A percentile compares a stretch with the other conserved stretches of the same genome.
Evolutionary conservation across 1,140 invertebrate genomes (phyloP).

Genomic region (Drosophila kohkoa): DNA sequence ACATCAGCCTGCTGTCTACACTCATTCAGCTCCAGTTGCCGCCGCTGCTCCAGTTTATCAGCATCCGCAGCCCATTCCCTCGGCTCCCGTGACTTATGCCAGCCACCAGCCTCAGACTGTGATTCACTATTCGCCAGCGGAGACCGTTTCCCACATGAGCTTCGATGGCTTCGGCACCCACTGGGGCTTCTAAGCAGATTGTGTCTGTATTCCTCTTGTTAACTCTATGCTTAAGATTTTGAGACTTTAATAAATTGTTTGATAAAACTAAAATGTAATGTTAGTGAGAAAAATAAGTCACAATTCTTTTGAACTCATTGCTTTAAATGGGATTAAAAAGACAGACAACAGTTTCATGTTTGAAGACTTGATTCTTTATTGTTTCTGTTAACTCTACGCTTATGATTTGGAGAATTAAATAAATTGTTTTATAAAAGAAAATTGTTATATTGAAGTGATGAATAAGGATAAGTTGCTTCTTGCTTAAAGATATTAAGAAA

Average conservation of each 20-base stretch:
- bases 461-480: too few relatives aligned
- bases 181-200: constrained; percentile 85
- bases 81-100: constrained; percentile 43
- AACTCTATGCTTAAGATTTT: constrained; percentile 11
- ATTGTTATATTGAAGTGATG: too few relatives aligned
- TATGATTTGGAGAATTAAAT: too few relatives aligned
- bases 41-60: constrained; percentile 38
- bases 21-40: constrained; percentile 37
- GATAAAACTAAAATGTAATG: neutral
- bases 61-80: constrained; percentile 36
- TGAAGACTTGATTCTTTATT: too few relatives aligned
- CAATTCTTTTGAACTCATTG: too few relatives aligned
- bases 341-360: too few relatives aligned
- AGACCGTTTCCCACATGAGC: constrained; percentile 86
- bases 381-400: too few relatives aligned
- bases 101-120: constrained; percentile 61
- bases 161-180: constrained; percentile 86
- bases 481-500: too few relatives aligned
- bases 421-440: too few relatives aligned
- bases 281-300: too few relatives aligned
- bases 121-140: constrained; percentile 86
- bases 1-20: constrained; percentile 37
- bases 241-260: constrained; percentile 13
- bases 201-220: neutral
- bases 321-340: too few relatives aligned